Conservation (phyloP, 2,797 vertebrate species). For the Amphiprion clarkii region DNA sequence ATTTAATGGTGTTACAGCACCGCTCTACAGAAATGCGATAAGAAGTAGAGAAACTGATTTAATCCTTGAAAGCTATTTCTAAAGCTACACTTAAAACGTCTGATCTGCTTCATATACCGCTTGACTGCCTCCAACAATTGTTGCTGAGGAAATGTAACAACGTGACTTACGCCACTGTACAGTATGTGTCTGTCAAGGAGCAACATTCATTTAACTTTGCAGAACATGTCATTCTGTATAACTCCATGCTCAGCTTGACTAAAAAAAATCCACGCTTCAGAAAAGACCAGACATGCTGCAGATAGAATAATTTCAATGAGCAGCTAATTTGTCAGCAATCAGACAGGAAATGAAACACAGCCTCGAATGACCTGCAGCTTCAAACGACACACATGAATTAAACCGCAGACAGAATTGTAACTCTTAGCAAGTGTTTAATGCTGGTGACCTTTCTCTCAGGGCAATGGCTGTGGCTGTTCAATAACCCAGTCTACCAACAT, state of each 20-base stretch:
- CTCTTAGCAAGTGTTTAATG: slow-evolving; percentile 38
- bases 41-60: slow-evolving; percentile 62
- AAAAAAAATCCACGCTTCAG: slow-evolving; percentile 12
- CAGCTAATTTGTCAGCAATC: slow-evolving; percentile 53
- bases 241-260: slow-evolving; percentile 25
- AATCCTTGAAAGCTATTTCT: slow-evolving; percentile 63
- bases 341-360: slow-evolving; percentile 40
- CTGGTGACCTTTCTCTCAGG: slow-evolving; percentile 51
- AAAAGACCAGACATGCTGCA: slow-evolving; percentile 29
- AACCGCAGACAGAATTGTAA: slow-evolving; percentile 36
- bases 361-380: slow-evolving; percentile 29
- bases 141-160: slow-evolving; percentile 45
- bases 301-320: slow-evolving; percentile 15
- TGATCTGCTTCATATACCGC: slow-evolving; percentile 44
- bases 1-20: slow-evolving; percentile 58
- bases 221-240: slow-evolving; percentile 33
- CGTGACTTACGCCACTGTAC: slow-evolving; percentile 38
- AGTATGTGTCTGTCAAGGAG: slow-evolving; percentile 35
- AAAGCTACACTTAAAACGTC: slow-evolving; percentile 48
- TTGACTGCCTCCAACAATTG: slow-evolving; percentile 53
- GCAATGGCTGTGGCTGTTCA: slow-evolving; percentile 35
- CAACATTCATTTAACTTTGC: slow-evolving; percentile 43
- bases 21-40: slow-evolving; percentile 52
- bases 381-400: slow-evolving; percentile 34
- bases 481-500: slow-evolving; percentile 46